Base-by-base conservation (phyloP, 2,797 vertebrate species). In the Rhinichthys osculus region DNA sequence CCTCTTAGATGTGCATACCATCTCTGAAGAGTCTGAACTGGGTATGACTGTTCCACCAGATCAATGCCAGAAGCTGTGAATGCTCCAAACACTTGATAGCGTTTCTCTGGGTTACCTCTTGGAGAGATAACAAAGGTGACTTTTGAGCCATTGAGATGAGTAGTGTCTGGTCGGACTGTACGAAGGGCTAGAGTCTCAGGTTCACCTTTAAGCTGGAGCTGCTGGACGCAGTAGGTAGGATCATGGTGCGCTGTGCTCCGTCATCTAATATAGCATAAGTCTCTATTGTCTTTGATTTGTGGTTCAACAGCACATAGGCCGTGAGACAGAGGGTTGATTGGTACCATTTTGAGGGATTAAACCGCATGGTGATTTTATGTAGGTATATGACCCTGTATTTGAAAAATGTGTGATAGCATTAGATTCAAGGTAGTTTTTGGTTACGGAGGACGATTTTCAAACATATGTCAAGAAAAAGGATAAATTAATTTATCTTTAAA, bases 41-140 rank as follows among this genome's bases (percentile, higher is more conserved):
- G 83, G 42, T 85, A 86, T n/a, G n/a, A 23, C 72, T 88, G 84
- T 13, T 87, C 82, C 38, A 74, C 16, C 13, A 85, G 27, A 35
- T 84, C 78, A 11, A 81, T 14, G 11, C 81, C 69, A 27, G 35
- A 13, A 14, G 81, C 74, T 1, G 84, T 88, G 1, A 81, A 84
- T 54, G 40, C 40, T 42, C 40, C 40, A 42, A 42, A 44, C 5
- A 87, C 66, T 1, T 52, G 74, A 33, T 3, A 89, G 1, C 13
- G 5, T 5, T 83, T 72, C 17, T 38, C 7, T 50, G 62, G 44
- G 19, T 86, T 69, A 4, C 6, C 10, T 30, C 30, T 83, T 62
- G 86, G 62, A 9, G 81, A 83, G 11, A 85, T 86, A 21, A 85
- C 70, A 14, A 86, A 84, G 59, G 10, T 82, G 3, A 86, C 83